phyloP scores from a whole-genome alignment of 2,888 invertebrate species.

The Ennomos fuscantarius region DNA sequence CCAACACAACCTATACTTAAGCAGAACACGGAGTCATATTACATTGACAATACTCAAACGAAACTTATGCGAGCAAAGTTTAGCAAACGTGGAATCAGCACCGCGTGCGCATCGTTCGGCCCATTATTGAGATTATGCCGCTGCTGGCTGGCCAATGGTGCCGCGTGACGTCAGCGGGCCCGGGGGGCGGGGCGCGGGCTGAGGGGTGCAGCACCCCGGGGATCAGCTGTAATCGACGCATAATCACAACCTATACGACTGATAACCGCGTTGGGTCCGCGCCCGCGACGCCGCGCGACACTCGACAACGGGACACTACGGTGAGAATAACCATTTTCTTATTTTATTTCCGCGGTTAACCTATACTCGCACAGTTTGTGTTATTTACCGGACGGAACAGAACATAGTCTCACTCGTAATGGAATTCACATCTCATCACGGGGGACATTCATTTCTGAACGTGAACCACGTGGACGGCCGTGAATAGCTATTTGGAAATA shows the following conservation, averaged over 20 bases:
- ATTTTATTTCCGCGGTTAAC: constrained; percentile 7
- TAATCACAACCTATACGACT: constrained; percentile 56
- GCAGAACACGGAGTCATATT: too few relatives aligned
- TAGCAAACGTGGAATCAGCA: constrained; percentile 37
- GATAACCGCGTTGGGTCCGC: constrained; percentile 53
- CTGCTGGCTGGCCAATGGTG: constrained; percentile 52
- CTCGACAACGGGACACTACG: constrained; percentile 32
- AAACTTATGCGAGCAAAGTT: constrained; percentile 4
- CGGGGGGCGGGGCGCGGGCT: constrained; percentile 17
- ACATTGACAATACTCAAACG: constrained; percentile 22
- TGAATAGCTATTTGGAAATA: constrained; percentile 25
- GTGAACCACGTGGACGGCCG: constrained; percentile 4
- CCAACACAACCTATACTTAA: too few relatives aligned
- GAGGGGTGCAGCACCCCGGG: constrained; percentile 30
- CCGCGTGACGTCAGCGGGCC: constrained; percentile 30
- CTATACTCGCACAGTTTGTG: background rate
- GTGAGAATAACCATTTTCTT: constrained; percentile 37
- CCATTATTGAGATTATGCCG: constrained; percentile 59
- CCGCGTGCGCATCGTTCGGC: constrained; percentile 61
- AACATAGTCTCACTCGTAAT: constrained; percentile 8
- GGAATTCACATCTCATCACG: constrained; percentile 13
- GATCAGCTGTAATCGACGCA: constrained; percentile 62
- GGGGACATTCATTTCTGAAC: constrained; percentile 15
- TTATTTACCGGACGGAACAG: background rate
- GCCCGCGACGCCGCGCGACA: constrained; percentile 20